phyloP scores from a whole-genome alignment of 2,113 vertebrate species.

The Eptesicus fuscus region DNA sequence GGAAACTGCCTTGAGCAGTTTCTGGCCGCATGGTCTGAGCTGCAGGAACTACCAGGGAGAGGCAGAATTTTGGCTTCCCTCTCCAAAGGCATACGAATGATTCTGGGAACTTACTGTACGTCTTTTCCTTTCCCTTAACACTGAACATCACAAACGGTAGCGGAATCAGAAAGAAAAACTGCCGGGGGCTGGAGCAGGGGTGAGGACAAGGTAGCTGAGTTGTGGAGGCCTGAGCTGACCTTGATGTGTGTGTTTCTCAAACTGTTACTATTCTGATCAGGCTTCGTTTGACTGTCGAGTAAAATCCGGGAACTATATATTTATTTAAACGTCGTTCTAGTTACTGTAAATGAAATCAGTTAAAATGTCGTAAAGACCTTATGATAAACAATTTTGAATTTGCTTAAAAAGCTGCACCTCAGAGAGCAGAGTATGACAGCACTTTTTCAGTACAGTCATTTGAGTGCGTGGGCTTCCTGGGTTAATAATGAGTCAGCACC shows the following conservation, averaged over 20 bases:
- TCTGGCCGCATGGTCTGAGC: conserved; percentile 3
- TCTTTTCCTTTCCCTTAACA: neutral
- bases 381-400: conserved; percentile 70
- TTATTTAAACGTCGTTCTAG: conserved; percentile 30
- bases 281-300: conserved; percentile 28
- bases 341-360: conserved; percentile 83
- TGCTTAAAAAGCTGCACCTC: conserved; percentile 35
- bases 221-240: neutral
- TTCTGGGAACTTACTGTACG: neutral
- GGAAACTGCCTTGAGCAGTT: neutral
- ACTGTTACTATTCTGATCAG: neutral
- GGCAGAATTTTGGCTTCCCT: neutral
- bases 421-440: conserved; percentile 46
- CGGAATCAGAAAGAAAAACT: neutral
- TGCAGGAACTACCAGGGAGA: neutral
- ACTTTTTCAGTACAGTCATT: conserved; percentile 66
- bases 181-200: neutral
- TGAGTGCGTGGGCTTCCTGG: conserved; percentile 74
- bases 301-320: conserved; percentile 55
- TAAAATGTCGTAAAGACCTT: conserved; percentile 53
- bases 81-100: neutral
- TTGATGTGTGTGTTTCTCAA: neutral
- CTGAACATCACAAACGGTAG: neutral
- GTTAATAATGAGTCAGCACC: conserved; percentile 84
- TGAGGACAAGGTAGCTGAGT: neutral